Evolutionary conservation across 2,888 invertebrate species (phyloP).

Genomic region (Teinopalpus imperialis): DNA sequence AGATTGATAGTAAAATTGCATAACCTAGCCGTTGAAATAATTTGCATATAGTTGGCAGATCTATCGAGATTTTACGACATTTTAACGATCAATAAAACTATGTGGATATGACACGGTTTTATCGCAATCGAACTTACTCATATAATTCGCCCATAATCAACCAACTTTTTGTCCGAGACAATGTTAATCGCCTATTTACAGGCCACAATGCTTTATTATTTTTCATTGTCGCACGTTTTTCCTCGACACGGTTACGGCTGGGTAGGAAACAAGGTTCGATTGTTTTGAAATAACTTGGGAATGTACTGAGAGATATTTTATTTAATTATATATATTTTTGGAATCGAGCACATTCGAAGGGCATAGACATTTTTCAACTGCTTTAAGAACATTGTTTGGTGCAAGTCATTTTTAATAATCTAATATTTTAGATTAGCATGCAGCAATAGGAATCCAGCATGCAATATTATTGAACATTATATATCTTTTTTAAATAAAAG

Average conservation of each 20-base stretch:
- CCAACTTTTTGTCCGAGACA: slow-evolving; percentile 39
- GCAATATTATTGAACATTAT: too few species aligned
- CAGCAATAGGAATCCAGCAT: too few species aligned
- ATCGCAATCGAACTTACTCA: slow-evolving; percentile 2
- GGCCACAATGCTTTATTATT: slow-evolving; percentile 70
- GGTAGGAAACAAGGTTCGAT: slow-evolving; percentile 49
- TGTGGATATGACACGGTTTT: slow-evolving; percentile 1
- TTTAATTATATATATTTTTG: slow-evolving; percentile 2
- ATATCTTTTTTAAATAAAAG: too few species aligned
- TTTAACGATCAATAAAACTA: slow-evolving; percentile 11
- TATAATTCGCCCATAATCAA: slow-evolving; percentile 22
- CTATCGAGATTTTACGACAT: background rate
- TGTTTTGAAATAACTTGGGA: slow-evolving; percentile 57
- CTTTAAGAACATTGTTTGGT: too few species aligned
- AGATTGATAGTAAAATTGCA: background rate
- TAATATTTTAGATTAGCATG: too few species aligned
- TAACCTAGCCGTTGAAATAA: background rate
- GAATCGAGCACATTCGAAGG: too few species aligned
- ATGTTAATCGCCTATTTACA: slow-evolving; percentile 44
- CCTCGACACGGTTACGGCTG: slow-evolving; percentile 71
- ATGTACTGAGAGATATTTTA: slow-evolving; percentile 17
- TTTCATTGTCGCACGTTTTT: slow-evolving; percentile 75
- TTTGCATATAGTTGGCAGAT: background rate
- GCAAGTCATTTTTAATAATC: too few species aligned
- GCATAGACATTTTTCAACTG: too few species aligned